Evolutionary conservation across 2,113 vertebrate species (phyloP).

Genomic region (Lagopus muta): DNA sequence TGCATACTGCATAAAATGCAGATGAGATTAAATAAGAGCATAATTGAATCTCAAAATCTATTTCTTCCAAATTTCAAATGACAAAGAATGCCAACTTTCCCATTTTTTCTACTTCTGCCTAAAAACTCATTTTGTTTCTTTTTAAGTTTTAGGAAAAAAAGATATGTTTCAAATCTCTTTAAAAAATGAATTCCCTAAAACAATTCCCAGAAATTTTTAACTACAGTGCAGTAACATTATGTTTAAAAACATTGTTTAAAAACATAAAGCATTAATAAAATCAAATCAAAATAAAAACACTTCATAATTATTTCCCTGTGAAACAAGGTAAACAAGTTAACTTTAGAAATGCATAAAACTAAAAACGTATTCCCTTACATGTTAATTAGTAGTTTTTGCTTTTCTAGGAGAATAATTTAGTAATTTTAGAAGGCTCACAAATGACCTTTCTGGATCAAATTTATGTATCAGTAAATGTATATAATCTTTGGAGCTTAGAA

Average conservation of each 20-base stretch:
- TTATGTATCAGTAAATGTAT: not conserved
- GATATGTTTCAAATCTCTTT: not conserved
- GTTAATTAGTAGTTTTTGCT: not conserved
- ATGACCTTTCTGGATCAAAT: not conserved
- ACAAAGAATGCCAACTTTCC: not conserved
- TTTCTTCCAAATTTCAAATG: not conserved
- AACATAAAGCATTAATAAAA: not conserved
- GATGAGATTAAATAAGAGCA: not conserved
- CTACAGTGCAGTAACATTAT: not conserved
- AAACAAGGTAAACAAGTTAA: not conserved
- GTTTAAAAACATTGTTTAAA: not conserved
- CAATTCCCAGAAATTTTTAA: not conserved
- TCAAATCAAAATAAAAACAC: not conserved
- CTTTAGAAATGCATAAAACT: not conserved
- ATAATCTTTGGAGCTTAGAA: not conserved
- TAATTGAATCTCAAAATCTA: not conserved
- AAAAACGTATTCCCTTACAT: not conserved
- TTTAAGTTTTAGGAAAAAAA: not conserved
- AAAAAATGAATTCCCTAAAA: not conserved
- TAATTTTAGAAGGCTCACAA: not conserved
- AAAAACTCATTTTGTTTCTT: not conserved
- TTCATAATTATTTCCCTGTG: not conserved
- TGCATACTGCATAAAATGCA: not conserved
- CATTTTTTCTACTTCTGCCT: not conserved
- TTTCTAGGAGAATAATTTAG: not conserved